Conservation (phyloP, 1,140 invertebrate genomes). For the Leptopilina boulardi region DNA sequence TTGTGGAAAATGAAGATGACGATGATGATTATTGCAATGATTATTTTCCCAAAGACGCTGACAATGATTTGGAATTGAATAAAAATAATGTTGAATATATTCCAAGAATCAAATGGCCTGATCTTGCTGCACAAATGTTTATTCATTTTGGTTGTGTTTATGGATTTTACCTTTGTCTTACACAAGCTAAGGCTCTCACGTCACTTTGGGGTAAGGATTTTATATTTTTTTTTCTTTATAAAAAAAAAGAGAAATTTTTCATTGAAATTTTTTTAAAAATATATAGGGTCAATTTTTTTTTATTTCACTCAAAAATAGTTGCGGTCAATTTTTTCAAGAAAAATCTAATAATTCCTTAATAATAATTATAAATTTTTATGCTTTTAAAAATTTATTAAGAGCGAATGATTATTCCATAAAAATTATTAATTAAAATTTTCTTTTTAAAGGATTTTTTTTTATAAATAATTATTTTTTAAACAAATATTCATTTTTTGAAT, state of each 20-base stretch:
- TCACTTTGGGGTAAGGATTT: slow-evolving; percentile 82
- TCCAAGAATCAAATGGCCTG: slow-evolving; percentile 82
- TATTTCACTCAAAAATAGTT: too few species aligned
- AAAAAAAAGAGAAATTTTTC: too few species aligned
- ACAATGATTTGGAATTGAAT: not conserved
- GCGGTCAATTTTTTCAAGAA: too few species aligned
- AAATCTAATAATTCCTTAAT: too few species aligned
- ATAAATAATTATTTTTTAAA: too few species aligned
- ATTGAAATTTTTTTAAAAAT: slow-evolving; percentile 4
- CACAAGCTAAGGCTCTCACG: slow-evolving; percentile 81
- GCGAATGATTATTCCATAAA: too few species aligned
- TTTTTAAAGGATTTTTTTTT: too few species aligned
- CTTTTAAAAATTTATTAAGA: too few species aligned
- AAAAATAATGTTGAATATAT: slow-evolving; percentile 74
- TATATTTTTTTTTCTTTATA: slow-evolving; percentile 20
- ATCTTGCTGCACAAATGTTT: slow-evolving; percentile 81
- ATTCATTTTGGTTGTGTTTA: slow-evolving; percentile 83
- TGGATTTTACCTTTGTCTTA: slow-evolving; percentile 82
- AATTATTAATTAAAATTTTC: too few species aligned
- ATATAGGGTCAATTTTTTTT: too few species aligned
- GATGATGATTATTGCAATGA: not conserved
- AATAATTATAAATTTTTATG: too few species aligned
- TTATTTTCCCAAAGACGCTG: not conserved
- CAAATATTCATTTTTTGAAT: too few species aligned
- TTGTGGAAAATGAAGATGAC: not conserved